Base-by-base conservation (phyloP, 1,140 invertebrate species). In the Triops cancriformis region DNA sequence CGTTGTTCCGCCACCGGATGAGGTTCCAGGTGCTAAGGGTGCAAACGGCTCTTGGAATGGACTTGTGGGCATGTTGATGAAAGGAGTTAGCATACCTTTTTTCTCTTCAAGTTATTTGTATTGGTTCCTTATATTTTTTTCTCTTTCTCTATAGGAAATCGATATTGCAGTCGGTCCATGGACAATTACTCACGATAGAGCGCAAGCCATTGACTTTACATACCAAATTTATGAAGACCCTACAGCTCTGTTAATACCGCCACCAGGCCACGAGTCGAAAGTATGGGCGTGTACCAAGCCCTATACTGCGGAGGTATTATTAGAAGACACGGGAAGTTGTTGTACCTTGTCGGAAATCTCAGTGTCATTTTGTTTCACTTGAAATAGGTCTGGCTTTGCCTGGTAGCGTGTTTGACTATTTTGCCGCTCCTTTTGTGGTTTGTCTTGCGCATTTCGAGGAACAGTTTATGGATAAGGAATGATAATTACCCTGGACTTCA, bases 131-230 rank as follows among this genome's bases (percentile, higher is more conserved):
- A n/a, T 31, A 37, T 37, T 37, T 37, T 7, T 37, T 7, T 37
- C 7, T 37, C 7, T 4, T 37, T 37, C 31, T 37, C 7, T 10
- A n/a, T 72, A 83, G 82, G 81, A 81, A 79, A 85, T 84, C 26
- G 85, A 86, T 80, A 74, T 87, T 26, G 86, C 84, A 1, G 82
- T 84, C 5, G 83, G 83, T 11, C 82, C 83, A 3, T 83, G 87
- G 76, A 86, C 86, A 9, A 85, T 87, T 51, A 86, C 85, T n/a
- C 81, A 85, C 72, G 80, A 82, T 37, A 78, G 86, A 26, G 81
- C 82, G 9, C 80, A 82, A 74, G 86, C 84, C 14, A 81, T 86
- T 28, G 85, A 85, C 77, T 87, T 87, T 80, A 86, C 84, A 0
- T 80, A 83, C 10, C 81, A 85, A 7, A 86, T 85, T 78, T 82